A percentile compares a stretch with the other conserved stretches of the same genome.
These are phyloP conservation scores for Tyto alba DNA, from an alignment of 2,113 vertebrate genomes.

Conservation along the genomic window DNA sequence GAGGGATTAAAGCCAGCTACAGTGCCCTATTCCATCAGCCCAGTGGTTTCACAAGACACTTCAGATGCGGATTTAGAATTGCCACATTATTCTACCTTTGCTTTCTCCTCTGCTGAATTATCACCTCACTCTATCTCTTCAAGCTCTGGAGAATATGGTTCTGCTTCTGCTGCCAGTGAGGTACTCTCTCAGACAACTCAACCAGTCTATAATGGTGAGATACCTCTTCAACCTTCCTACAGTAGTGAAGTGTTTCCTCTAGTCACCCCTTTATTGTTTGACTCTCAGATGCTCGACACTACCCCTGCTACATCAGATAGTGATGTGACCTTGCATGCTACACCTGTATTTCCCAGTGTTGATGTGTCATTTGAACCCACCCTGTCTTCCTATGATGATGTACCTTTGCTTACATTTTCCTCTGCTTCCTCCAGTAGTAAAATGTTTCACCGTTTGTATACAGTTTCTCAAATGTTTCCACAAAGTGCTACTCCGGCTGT, in stretches of 20 bases:
- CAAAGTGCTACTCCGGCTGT: constrained; percentile 71
- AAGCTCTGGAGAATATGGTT: constrained; percentile 72
- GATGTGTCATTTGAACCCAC: constrained; percentile 79
- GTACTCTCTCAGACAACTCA: constrained; percentile 83
- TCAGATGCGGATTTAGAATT: constrained; percentile 61
- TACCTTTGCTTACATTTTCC: constrained; percentile 82
- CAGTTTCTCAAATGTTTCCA: constrained; percentile 74
- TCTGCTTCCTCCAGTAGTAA: constrained; percentile 80
- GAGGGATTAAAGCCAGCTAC: constrained; percentile 44
- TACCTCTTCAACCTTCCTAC: constrained; percentile 78
- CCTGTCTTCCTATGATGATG: constrained; percentile 79
- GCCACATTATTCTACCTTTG: constrained; percentile 65
- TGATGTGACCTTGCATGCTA: constrained; percentile 88
- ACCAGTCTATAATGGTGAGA: constrained; percentile 90
- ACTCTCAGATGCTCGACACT: constrained; percentile 77
- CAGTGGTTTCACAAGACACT: constrained; percentile 27
- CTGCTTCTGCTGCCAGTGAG: constrained; percentile 67
- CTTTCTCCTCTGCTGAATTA: constrained; percentile 70
- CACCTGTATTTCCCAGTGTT: constrained; percentile 80
- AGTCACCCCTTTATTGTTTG: constrained; percentile 81
- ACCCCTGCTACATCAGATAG: constrained; percentile 77
- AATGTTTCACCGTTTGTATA: constrained; percentile 71
- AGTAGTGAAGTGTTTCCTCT: constrained; percentile 82
- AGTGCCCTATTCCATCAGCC: constrained; percentile 42
- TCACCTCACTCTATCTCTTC: constrained; percentile 70